phyloP scores from a whole-genome alignment of 2,113 vertebrate species.

The Oreocharis arfaki region DNA sequence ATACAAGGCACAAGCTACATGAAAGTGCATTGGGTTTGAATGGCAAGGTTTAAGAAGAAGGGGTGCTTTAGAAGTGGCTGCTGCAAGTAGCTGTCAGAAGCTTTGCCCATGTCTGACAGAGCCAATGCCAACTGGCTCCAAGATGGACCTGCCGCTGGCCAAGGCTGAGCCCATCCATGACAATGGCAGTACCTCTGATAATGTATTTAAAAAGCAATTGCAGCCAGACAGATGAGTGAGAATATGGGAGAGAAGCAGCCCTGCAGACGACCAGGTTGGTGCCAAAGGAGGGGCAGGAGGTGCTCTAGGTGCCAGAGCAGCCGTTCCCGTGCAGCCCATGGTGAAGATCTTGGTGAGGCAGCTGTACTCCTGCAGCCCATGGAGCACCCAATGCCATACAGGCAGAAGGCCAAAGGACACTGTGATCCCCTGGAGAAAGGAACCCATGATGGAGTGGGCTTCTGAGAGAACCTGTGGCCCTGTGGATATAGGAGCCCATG shows the following conservation, averaged over 20 bases:
- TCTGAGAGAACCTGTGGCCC: background rate
- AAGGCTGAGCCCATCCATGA: background rate
- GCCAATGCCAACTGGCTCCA: background rate
- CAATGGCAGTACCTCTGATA: background rate
- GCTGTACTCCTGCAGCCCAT: background rate
- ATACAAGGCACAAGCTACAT: background rate
- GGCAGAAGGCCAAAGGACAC: too few species aligned
- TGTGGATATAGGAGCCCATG: background rate
- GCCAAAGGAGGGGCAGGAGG: background rate
- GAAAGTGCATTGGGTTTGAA: background rate
- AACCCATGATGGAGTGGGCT: background rate
- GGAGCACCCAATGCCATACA: background rate
- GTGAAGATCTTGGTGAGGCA: background rate
- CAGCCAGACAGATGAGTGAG: background rate
- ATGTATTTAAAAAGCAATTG: background rate
- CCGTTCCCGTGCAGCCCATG: fast-evolving
- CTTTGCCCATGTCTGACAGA: background rate
- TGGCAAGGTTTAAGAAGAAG: background rate
- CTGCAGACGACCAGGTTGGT: background rate
- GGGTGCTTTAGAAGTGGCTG: background rate
- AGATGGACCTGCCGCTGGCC: fast-evolving
- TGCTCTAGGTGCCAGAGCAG: background rate
- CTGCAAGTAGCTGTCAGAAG: background rate
- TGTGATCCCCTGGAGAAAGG: background rate
- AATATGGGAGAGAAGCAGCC: background rate